Evolutionary conservation across 2,797 vertebrate species (phyloP).

Genomic region (Oreochromis mossambicus): DNA sequence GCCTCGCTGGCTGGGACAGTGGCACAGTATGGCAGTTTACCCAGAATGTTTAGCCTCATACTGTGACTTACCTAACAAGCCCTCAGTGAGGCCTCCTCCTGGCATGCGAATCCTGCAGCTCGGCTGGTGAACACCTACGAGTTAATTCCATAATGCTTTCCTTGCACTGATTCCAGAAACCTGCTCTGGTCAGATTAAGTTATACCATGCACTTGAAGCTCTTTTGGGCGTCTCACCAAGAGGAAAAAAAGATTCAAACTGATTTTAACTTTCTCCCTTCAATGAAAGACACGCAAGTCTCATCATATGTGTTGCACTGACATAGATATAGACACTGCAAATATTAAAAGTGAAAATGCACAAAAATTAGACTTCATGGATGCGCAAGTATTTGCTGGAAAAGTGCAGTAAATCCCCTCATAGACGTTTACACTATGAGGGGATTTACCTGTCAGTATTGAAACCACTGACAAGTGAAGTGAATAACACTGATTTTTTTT

Average conservation of each 20-base stretch:
- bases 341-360: not conserved
- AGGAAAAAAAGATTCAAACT: not conserved
- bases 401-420: not conserved
- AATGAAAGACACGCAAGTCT: not conserved
- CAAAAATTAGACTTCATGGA: not conserved
- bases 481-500: not conserved
- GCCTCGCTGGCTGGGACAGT: slow-evolving; percentile 30
- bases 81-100: slow-evolving; percentile 4
- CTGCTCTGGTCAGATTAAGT: slow-evolving; percentile 19
- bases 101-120: not conserved
- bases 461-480: not conserved
- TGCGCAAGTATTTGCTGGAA: not conserved
- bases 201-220: not conserved
- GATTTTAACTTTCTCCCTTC: not conserved
- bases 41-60: slow-evolving; percentile 36
- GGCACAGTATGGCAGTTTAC: slow-evolving; percentile 31
- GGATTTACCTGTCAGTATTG: not conserved
- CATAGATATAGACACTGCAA: not conserved
- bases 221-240: not conserved
- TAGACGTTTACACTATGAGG: not conserved
- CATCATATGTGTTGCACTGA: not conserved
- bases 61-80: slow-evolving; percentile 35
- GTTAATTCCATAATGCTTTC: slow-evolving; percentile 29
- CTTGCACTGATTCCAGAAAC: slow-evolving; percentile 18
- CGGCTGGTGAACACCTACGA: not conserved